Evolutionary conservation across 35 echinoderm and acorn worm species (phyloP), one percentile per base, ranked within the genome.

Genomic region (Nesometra sesokonis): DNA sequence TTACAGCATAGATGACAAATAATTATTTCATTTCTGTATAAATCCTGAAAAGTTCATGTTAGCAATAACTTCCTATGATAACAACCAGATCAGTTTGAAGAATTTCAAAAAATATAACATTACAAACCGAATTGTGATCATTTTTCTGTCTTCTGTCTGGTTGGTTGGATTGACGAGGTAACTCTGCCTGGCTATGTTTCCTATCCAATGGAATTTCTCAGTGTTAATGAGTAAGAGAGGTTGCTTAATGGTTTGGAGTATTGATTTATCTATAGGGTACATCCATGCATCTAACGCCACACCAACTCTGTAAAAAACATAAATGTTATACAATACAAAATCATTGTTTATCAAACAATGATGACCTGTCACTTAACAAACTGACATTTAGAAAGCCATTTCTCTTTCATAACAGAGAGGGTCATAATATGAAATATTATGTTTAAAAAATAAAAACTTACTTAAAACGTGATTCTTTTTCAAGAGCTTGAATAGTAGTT

Each of bases 181-280:
- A 36, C 36, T 86, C 87, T 94, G 91, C 30, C 32, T 33, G 30
- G 46, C 78, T 4, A 97, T 91, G 67, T 97, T 97, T 13, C 47
- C 85, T 23, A 76, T 76, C 95, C 95, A 97, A 0, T 97, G 95
- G 32, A 97, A 97, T 29, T 78, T 86, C 80, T 94, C 90, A 0
- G 95, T 92, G 87, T 97, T 97, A 57, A 97, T 90, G 34, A 97
- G 89, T 0, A 97, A 80, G 13, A 97, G 21, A 9, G 95, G 95
- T 32, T 97, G 92, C 0, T 84, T 78, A 37, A 97, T 80, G 0
- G 82, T 79, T 11, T 80, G 35, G 31, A 89, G 86, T 27, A 90
- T 81, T 23, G 77, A 40, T 67, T 90, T 84, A 13, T 85, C 91
- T 21, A 97, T 31, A 0, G 95, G 95, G 21, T 87, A 91, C 84